Evolutionary conservation across 2,888 invertebrate species (phyloP), one percentile per base, ranked within the genome.

Genomic region (Meteorus colon): DNA sequence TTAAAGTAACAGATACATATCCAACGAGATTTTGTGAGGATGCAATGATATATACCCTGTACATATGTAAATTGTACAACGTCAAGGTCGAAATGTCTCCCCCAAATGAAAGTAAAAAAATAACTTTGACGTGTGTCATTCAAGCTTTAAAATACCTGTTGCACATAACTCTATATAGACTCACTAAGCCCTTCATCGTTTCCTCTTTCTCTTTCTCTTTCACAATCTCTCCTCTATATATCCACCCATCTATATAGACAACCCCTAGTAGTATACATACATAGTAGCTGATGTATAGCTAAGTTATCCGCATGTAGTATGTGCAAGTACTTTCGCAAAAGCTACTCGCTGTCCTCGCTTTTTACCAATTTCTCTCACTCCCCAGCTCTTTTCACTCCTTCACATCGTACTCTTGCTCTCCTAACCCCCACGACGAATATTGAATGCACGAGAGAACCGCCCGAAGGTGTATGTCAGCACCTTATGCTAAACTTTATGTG

Each of bases 101-200:
- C n/a, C 55, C 4, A 8, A 55, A 55, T 82, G 82, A 81, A 84
- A 84, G 85, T 84, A 76, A 82, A 82, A 81, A 84, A 84, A 86
- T 84, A 86, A 77, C 84, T 82, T 80, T 81, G 80, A 80, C 82
- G 83, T 82, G 82, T 85, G 87, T 86, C 85, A 86, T 85, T 84
- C 83, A 83, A 84, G 84, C 84, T 86, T 85, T 84, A 82, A 85
- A 82, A 80, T 83, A 88, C 88, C 88, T 88, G 88, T 88, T 88
- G 88, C 88, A 82, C 83, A 48, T 63, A 24, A 27, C 73, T 72
- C 70, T 79, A 82, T 80, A 81, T 78, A 83, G 78, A 55, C 16
- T 16, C 74, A 80, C 41, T 41, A 82, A 80, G 78, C 82, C 81
- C 84, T 84, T 79, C 73, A 72, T 73, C 76, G 68, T 67, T 77